Evolutionary conservation across 2,113 vertebrate genomes (phyloP).

Genomic region (Willisornis vidua): DNA sequence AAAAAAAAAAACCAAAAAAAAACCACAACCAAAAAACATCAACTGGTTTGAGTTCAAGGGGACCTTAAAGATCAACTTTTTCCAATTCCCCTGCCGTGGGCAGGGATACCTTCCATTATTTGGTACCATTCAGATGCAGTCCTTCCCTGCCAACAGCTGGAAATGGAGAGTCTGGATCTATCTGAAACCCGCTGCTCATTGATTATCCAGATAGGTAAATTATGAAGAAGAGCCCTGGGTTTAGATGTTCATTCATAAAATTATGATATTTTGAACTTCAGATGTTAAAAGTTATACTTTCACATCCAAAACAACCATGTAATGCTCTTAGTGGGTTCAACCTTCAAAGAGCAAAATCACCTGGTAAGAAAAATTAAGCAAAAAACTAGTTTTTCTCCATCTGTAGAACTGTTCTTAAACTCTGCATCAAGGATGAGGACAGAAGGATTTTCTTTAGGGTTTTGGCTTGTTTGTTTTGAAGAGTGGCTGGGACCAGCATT

Average conservation of each 20-base stretch:
- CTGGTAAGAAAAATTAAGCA: neutral
- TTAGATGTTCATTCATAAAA: neutral
- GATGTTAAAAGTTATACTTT: neutral
- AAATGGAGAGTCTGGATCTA: neutral
- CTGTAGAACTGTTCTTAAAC: neutral
- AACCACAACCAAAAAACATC: neutral
- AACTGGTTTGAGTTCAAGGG: neutral
- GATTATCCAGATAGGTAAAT: neutral
- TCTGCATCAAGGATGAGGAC: neutral
- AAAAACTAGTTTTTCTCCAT: neutral
- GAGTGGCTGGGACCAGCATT: rapidly evolving
- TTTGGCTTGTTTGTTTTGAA: neutral
- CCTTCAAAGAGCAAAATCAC: neutral
- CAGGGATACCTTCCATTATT: neutral
- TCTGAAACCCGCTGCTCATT: neutral
- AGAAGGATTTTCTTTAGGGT: neutral
- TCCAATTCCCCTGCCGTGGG: neutral
- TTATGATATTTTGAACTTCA: neutral
- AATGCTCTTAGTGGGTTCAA: neutral
- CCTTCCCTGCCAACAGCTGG: neutral
- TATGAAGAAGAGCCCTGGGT: neutral
- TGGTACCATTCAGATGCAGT: neutral
- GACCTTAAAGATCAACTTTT: neutral
- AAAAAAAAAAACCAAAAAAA: too few species aligned
- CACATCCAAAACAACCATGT: neutral